Evolutionary conservation across 2,888 invertebrate genomes (phyloP).

Genomic region (Heliconius aoede): DNA sequence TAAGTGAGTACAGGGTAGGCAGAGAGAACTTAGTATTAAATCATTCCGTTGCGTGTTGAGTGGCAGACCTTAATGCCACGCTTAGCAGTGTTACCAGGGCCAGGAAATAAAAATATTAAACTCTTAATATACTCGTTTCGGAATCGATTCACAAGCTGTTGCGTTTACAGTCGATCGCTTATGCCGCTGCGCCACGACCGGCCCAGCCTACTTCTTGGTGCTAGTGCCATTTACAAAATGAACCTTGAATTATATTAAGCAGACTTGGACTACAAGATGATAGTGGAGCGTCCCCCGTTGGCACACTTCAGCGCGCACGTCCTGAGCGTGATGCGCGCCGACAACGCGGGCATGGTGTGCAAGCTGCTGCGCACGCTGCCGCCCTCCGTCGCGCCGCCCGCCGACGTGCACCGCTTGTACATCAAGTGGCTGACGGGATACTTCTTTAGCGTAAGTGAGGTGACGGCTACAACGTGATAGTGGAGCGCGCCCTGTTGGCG

Average conservation of each 20-base stretch:
- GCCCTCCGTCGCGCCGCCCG: constrained; percentile 59
- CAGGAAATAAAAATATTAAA: too few species aligned
- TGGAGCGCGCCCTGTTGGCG: constrained; percentile 60
- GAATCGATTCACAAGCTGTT: too few species aligned
- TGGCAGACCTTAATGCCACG: too few species aligned
- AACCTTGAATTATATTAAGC: not conserved
- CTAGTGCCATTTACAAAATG: too few species aligned
- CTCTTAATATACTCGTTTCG: too few species aligned
- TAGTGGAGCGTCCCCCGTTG: constrained; percentile 63
- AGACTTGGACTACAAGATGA: constrained; percentile 80
- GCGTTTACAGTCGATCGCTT: too few species aligned
- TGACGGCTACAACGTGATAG: constrained; percentile 79
- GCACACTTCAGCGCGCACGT: constrained; percentile 61
- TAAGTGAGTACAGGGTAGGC: too few species aligned
- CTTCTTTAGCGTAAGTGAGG: constrained; percentile 75
- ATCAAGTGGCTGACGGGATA: constrained; percentile 73
- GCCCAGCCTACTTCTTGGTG: too few species aligned
- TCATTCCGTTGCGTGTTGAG: too few species aligned
- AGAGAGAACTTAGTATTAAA: too few species aligned
- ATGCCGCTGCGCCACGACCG: too few species aligned
- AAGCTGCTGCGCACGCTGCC: constrained; percentile 75
- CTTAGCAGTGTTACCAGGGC: too few species aligned
- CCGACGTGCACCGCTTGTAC: constrained; percentile 67
- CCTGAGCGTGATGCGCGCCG: constrained; percentile 62
- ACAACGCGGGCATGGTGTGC: constrained; percentile 68